Evolutionary conservation across 2,888 invertebrate genomes (phyloP), one percentile per base, ranked within the genome.

Genomic region (Andrena haemorrhoa): DNA sequence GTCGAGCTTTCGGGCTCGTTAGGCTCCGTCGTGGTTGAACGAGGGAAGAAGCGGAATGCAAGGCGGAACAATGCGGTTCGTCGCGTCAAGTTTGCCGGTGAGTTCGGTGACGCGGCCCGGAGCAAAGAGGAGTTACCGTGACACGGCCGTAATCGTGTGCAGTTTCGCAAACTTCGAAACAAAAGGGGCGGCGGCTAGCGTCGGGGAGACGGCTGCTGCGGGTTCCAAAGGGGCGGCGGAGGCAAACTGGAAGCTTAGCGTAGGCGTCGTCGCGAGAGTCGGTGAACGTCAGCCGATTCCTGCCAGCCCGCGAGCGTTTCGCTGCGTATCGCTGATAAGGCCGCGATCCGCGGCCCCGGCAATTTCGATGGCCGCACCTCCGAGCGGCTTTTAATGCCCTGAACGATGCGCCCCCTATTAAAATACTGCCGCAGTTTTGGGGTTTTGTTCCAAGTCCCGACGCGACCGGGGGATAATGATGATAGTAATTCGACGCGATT

Each of bases 81-180:
- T 87, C 82, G 66, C 65, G 71, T 79, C 69, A 84, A 84, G 77
- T 86, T 82, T 76, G 75, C 69, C 79, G 41, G 75, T 12, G 68
- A 86, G 84, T 87, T 87, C 79, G 83, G 81, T 81, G 79, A 83
- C 81, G 84, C 74, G 70, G 70, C 76, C 75, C 63, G 73, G 69
- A 65, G 72, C 74, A 78, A 68, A 75, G 82, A 79, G 84, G 83
- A 87, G 81, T 90, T 89, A 91, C 90, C 90, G 90, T 90, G 90
- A 90, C 88, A 83, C 84, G 84, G 85, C 79, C 69, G 84, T 85
- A 89, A 90, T 91, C 89, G 91, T 87, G 87, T 88, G 88, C 84
- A 87, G 85, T 88, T 87, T 83, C 86, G 76, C 82, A 74, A 86
- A 87, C 82, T 88, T 86, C 49, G 75, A 75, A 87, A 87, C 87